Percentiles rank a stretch among this genome's conserved stretches.
Conservation (phyloP, 2,113 vertebrate species). For the Podarcis raffonei region DNA sequence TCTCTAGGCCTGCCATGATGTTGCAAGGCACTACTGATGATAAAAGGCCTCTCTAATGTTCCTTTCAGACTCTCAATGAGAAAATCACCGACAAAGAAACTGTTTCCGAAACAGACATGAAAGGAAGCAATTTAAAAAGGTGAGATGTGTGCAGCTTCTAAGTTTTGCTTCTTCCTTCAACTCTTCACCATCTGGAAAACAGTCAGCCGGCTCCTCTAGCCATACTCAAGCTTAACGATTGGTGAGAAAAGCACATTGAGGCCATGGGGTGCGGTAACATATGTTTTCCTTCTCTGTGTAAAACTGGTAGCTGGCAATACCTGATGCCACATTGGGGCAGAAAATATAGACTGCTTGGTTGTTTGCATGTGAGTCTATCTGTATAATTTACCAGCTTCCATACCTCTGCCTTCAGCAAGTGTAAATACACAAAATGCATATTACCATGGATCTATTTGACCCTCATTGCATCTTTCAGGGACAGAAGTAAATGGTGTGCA, state of each 20-base stretch:
- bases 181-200: background rate
- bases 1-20: background rate
- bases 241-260: too few relatives aligned
- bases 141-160: constrained; percentile 54
- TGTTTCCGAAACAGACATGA: constrained; percentile 78
- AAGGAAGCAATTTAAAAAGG: constrained; percentile 86
- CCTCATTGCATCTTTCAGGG: background rate
- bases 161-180: background rate
- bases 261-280: background rate
- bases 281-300: background rate
- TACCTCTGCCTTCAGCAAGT: background rate
- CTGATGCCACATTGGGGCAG: background rate
- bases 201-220: background rate
- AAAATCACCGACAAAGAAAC: constrained; percentile 82
- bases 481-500: background rate
- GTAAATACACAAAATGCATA: background rate
- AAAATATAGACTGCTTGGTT: background rate
- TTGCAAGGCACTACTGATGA: background rate
- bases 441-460: background rate
- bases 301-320: background rate
- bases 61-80: constrained; percentile 77
- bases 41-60: constrained; percentile 30
- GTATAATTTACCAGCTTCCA: background rate
- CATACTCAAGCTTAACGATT: background rate
- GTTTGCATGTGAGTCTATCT: background rate